Evolutionary conservation across 2,797 vertebrate genomes (phyloP).

Genomic region (Capromys pilorides): DNA sequence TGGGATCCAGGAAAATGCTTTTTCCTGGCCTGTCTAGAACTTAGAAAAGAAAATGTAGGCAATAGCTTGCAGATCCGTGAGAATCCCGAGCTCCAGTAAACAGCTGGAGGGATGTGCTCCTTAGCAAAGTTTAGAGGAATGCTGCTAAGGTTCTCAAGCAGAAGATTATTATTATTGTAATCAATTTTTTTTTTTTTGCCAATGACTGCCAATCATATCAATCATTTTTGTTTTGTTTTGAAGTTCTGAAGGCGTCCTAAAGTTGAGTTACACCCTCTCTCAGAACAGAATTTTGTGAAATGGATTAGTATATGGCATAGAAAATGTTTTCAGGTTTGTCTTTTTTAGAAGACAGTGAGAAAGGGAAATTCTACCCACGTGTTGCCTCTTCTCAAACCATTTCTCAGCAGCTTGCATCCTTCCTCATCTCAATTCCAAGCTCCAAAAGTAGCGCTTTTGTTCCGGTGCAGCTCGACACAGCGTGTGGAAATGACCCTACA

Average conservation of each 20-base stretch:
- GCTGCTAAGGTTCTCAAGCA: neutral
- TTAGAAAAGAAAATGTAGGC: neutral
- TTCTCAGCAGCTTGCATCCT: neutral
- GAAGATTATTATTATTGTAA: neutral
- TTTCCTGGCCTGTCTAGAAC: neutral
- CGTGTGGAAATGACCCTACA: neutral
- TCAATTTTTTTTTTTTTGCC: neutral
- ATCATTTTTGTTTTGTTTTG: neutral
- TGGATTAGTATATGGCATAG: neutral
- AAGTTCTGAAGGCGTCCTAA: neutral
- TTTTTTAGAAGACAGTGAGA: slow-evolving; percentile 13
- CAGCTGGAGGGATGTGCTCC: neutral
- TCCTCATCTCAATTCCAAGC: neutral
- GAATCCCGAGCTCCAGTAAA: neutral
- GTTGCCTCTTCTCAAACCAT: neutral
- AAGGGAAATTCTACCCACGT: neutral
- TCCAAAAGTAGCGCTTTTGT: neutral
- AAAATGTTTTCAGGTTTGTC: neutral
- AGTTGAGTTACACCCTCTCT: neutral
- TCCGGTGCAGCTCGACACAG: neutral
- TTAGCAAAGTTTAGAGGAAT: neutral
- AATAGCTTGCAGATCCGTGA: neutral
- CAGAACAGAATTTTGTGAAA: neutral
- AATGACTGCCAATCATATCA: neutral
- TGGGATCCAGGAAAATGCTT: neutral